A percentile compares a stretch with the other conserved stretches of the same genome.
Conservation (phyloP, 2,797 vertebrate species). For the Nannoperca obscura region DNA sequence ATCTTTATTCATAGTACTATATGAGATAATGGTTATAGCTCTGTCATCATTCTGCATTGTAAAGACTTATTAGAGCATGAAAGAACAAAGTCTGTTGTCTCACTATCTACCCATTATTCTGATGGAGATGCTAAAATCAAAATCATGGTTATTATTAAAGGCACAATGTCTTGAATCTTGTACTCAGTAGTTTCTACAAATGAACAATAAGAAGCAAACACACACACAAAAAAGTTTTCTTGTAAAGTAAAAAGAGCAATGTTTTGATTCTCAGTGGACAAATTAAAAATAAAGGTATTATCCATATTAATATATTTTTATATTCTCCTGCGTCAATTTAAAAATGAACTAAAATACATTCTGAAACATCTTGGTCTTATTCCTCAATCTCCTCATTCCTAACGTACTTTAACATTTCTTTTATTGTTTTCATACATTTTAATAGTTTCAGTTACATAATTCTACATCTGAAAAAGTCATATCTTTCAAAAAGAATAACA, state of each 20-base stretch:
- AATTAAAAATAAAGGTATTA: not conserved
- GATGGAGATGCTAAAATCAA: not conserved
- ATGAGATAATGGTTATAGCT: not conserved
- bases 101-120: not conserved
- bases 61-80: not conserved
- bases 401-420: not conserved
- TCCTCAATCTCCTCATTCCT: not conserved
- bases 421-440: not conserved
- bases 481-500: not conserved
- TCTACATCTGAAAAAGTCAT: not conserved
- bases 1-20: not conserved
- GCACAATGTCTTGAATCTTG: not conserved
- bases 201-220: not conserved
- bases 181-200: not conserved
- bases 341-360: not conserved
- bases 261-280: not conserved
- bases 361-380: not conserved
- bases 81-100: not conserved
- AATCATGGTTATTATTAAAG: not conserved
- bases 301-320: not conserved
- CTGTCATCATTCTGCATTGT: slow-evolving; percentile 4
- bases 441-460: not conserved
- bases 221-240: not conserved
- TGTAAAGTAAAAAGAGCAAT: not conserved
- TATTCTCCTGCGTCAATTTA: not conserved